Base-by-base conservation (phyloP, 2,888 invertebrate genomes). In the Drosophila paucipuncta region DNA sequence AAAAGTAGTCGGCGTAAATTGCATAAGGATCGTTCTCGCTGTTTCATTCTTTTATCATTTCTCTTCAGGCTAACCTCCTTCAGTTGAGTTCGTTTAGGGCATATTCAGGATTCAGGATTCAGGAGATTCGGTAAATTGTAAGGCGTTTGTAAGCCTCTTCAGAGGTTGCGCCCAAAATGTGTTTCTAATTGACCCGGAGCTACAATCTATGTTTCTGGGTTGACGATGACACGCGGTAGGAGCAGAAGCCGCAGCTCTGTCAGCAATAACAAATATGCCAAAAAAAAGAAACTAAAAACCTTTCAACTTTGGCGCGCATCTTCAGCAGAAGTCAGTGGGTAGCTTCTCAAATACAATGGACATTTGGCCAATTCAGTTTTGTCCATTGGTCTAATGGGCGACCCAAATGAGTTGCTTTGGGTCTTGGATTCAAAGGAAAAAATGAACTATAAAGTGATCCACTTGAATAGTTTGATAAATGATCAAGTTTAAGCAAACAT, bases 121-220 rank as follows among this genome's bases (percentile, higher is more conserved):
- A 10, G 41, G n/a, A 10, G 4, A 43, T 58, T 53, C 31, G 68
- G 53, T 68, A 66, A 73, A 70, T 68, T 52, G 73, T 69, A 64
- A 77, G 87, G 88, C 87, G 85, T 86, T 84, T 75, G 82, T 86
- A 89, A 89, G 87, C 85, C 85, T 89, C 90, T 85, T 87, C 85
- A 85, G 90, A 85, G 84, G 89, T 86, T 89, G 85, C 89, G 85
- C 85, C 89, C 87, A 73, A 76, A 81, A 86, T 87, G 72, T 71
- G 68, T 74, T 82, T 87, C 90, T 85, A 85, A 85, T 85, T 89
- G 77, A 78, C 53, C 54, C 47, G 41, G 58, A 43, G 59, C 59
- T 68, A 47, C 41, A 22, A 16, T 43, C 16, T 30, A n/a, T 28
- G 9, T 49, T 28, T 47, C 55, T 43, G 31, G 5, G n/a, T 30